phyloP scores from a whole-genome alignment of 2,113 vertebrate genomes.

The Brevimyrus niger region DNA sequence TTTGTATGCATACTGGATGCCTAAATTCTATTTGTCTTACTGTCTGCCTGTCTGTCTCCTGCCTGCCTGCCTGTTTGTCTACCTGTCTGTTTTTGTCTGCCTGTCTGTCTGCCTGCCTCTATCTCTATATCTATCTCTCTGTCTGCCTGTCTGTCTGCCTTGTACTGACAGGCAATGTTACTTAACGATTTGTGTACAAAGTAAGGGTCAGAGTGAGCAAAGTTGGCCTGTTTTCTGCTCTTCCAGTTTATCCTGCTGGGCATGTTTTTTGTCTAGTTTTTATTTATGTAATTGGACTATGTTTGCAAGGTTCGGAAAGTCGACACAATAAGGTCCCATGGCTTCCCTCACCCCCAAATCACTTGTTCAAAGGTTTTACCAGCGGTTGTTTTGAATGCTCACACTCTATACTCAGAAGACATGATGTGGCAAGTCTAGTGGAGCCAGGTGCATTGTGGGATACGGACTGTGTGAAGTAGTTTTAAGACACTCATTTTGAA shows the following conservation, averaged over 20 bases:
- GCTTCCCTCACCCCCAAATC: neutral
- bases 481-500: neutral
- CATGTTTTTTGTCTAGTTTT: neutral
- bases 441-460: neutral
- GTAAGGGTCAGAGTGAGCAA: neutral
- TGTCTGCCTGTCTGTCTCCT: neutral
- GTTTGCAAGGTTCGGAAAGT: neutral
- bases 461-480: neutral
- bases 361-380: neutral
- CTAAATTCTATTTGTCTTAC: neutral
- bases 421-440: neutral
- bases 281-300: neutral
- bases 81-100: no score
- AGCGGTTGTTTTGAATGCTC: neutral
- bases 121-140: no score
- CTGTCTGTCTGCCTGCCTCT: neutral
- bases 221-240: neutral
- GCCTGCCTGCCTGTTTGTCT: neutral
- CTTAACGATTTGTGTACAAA: neutral
- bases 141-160: neutral
- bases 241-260: neutral
- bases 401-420: neutral
- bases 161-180: neutral
- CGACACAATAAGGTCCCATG: neutral
- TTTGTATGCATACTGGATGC: neutral